Evolutionary conservation across 2,113 vertebrate genomes (phyloP).

Genomic region (Regulus satrapa): DNA sequence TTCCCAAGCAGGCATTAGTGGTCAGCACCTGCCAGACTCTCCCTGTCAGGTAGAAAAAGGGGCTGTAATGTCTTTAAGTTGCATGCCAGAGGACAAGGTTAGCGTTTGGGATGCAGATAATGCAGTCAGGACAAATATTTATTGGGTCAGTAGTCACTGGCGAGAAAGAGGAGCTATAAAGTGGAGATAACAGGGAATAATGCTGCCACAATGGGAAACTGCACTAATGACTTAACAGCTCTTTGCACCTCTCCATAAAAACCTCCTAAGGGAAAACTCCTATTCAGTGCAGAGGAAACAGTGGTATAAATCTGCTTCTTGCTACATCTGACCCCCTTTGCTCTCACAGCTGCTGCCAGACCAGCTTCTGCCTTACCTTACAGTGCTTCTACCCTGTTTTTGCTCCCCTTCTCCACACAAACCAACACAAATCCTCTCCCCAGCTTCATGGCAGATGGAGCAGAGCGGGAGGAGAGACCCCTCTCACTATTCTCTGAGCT

Average conservation of each 20-base stretch:
- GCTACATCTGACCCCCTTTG: neutral
- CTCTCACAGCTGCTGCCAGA: neutral
- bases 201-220: slow-evolving; percentile 18
- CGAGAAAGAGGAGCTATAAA: slow-evolving; percentile 45
- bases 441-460: neutral
- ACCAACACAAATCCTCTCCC: neutral
- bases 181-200: slow-evolving; percentile 48
- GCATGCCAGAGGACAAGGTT: neutral
- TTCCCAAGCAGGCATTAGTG: neutral
- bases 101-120: neutral
- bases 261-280: slow-evolving; percentile 39
- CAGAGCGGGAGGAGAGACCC: neutral
- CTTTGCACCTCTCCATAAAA: slow-evolving; percentile 55
- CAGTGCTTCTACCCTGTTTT: neutral
- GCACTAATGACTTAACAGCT: slow-evolving; percentile 55
- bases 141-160: slow-evolving; percentile 16
- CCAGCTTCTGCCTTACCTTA: neutral
- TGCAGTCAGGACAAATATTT: slow-evolving; percentile 23
- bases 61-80: neutral
- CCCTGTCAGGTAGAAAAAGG: neutral
- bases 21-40: neutral
- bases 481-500: neutral
- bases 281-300: neutral
- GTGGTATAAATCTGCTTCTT: neutral
- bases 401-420: neutral